Conservation (phyloP, 2,797 vertebrate genomes). For the Petrocephalus sullivani region DNA sequence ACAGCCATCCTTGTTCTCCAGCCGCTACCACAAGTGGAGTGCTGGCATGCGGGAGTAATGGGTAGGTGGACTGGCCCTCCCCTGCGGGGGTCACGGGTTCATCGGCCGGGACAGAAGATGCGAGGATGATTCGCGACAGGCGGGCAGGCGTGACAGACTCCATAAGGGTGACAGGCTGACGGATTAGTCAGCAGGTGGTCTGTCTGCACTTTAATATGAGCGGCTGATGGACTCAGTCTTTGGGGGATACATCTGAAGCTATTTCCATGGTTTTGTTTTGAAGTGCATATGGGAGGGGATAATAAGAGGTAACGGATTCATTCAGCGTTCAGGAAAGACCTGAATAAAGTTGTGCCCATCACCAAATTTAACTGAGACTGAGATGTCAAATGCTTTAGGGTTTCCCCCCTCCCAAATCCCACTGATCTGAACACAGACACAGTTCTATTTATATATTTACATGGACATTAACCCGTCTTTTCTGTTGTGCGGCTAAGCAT, state of each 20-base stretch:
- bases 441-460: not conserved
- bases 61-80: slow-evolving; percentile 40
- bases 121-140: not conserved
- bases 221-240: not conserved
- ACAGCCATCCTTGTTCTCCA: slow-evolving; percentile 63
- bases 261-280: not conserved
- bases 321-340: not conserved
- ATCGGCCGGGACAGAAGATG: slow-evolving; percentile 13
- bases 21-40: slow-evolving; percentile 40
- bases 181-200: not conserved
- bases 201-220: not conserved
- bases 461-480: not conserved
- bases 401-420: not conserved
- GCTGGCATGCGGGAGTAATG: slow-evolving; percentile 27
- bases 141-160: not conserved
- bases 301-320: not conserved
- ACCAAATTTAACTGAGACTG: not conserved
- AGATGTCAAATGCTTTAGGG: not conserved
- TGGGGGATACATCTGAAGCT: not conserved
- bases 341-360: no score
- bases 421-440: not conserved
- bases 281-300: not conserved
- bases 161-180: not conserved
- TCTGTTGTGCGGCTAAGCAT: not conserved
- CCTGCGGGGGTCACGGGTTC: slow-evolving; percentile 41